Base-by-base conservation (phyloP, 2,888 invertebrate genomes). In the Rhagonycha fulva region DNA sequence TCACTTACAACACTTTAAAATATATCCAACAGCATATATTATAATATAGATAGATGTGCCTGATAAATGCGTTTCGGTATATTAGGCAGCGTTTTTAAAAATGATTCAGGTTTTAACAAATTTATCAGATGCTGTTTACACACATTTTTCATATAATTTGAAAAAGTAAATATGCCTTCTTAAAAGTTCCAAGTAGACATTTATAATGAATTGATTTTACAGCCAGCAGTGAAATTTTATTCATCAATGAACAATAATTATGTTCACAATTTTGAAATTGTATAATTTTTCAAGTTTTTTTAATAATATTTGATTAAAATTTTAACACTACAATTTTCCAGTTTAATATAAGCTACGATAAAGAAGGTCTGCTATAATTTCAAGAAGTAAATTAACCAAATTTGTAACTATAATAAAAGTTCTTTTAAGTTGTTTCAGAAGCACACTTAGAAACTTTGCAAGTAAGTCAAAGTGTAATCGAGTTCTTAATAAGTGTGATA, bases 401-500 rank as follows among this genome's bases (percentile, higher is more conserved):
- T 23, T 66, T 66, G 26, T 66, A 24, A 66, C 63, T 23, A 66
- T 26, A 66, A 24, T 66, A 66, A 66, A 66, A 66, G 63, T 66
- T 66, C 19, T 66, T 66, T 66, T 26, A 19, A 66, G 24, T 66
- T 66, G 63, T 19, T 66, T 24, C 3, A 23, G 26, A 66, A 66
- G 26, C 24, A n/a, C n/a, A 66, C 63, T 66, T 66, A 24, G 26
- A 66, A 66, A 66, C 63, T 66, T 66, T 66, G 24, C 63, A 66
- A 66, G 63, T 26, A 66, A 66, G 63, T 66, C 63, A 66, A 66
- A 66, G 63, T 66, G 63, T 66, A 66, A 66, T 66, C 23, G 63
- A 66, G 63, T 66, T 26, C 26, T 66, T 66, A 66, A 23, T 66
- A 24, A 66, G 23, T 66, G 63, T 66, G 63, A 66, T 66, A 66